Conservation (phyloP, 2,797 vertebrate genomes). For the Microhierax caerulescens region DNA sequence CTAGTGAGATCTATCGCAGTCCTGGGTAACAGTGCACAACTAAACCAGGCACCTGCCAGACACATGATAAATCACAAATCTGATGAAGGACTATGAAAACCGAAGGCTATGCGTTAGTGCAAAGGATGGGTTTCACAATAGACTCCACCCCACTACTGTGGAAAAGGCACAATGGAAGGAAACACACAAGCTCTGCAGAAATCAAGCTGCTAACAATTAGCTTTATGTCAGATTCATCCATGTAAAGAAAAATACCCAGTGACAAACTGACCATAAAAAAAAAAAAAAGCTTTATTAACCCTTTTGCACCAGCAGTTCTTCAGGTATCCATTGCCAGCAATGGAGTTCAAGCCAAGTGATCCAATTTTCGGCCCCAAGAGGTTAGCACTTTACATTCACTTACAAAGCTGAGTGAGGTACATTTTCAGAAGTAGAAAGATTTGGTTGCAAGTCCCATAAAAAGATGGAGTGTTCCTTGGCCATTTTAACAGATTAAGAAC, state of each 20-base stretch:
- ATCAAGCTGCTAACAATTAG: neutral
- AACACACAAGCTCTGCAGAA: neutral
- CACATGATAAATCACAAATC: neutral
- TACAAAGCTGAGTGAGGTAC: constrained; percentile 67
- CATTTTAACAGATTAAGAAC: constrained; percentile 36
- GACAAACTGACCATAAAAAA: constrained; percentile 33
- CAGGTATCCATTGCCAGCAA: constrained; percentile 60
- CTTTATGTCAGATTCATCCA: neutral
- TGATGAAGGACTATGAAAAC: neutral
- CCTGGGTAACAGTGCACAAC: neutral
- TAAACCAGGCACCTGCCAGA: neutral
- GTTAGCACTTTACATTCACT: constrained; percentile 50
- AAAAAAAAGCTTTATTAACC: constrained; percentile 74
- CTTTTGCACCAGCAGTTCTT: constrained; percentile 50
- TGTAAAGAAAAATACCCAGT: neutral
- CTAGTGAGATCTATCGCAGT: neutral
- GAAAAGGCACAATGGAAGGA: accelerated
- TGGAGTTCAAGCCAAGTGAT: constrained; percentile 54
- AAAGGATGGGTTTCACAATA: neutral
- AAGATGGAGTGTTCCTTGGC: constrained; percentile 62
- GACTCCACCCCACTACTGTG: neutral
- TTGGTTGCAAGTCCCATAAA: constrained; percentile 59
- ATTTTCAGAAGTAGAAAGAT: constrained; percentile 58
- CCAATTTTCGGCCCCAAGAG: neutral
- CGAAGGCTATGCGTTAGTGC: neutral